phyloP scores from a whole-genome alignment of 1,140 invertebrate species.

The Tigriopus japonicus region DNA sequence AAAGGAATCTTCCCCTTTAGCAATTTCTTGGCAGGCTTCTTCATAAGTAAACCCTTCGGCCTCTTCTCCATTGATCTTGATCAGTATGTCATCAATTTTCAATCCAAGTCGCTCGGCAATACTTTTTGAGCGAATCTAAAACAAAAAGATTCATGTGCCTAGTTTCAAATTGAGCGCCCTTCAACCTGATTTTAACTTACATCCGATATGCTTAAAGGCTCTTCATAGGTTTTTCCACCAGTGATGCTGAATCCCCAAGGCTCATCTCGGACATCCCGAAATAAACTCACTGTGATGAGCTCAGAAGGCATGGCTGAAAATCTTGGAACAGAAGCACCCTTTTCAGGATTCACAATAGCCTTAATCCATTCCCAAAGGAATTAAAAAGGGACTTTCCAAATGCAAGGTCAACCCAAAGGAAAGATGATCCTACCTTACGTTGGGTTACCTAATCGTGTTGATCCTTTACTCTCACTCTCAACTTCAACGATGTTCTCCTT shows the following conservation, averaged over 20 bases:
- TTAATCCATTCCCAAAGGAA: too few species aligned
- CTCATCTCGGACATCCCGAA: neutral
- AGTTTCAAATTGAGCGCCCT: too few species aligned
- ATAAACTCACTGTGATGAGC: neutral
- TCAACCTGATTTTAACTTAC: constrained; percentile 12
- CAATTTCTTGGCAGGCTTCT: neutral
- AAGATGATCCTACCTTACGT: too few species aligned
- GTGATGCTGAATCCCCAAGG: constrained; percentile 3
- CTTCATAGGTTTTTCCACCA: constrained; percentile 2
- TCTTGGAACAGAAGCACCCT: too few species aligned
- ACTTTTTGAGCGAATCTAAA: neutral
- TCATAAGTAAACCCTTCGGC: neutral
- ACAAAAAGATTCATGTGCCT: neutral
- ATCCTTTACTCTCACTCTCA: too few species aligned
- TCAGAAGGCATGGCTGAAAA: constrained; percentile 3
- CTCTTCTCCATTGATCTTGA: neutral
- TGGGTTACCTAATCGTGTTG: too few species aligned
- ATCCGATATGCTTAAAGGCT: constrained; percentile 2
- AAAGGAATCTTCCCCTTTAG: neutral
- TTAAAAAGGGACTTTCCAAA: too few species aligned
- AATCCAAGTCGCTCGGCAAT: neutral
- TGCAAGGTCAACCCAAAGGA: too few species aligned
- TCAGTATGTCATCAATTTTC: neutral
- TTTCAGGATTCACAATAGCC: too few species aligned
- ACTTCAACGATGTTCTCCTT: too few species aligned